phyloP scores from a whole-genome alignment of 2,888 invertebrate species.

The Argyresthia albistria region DNA sequence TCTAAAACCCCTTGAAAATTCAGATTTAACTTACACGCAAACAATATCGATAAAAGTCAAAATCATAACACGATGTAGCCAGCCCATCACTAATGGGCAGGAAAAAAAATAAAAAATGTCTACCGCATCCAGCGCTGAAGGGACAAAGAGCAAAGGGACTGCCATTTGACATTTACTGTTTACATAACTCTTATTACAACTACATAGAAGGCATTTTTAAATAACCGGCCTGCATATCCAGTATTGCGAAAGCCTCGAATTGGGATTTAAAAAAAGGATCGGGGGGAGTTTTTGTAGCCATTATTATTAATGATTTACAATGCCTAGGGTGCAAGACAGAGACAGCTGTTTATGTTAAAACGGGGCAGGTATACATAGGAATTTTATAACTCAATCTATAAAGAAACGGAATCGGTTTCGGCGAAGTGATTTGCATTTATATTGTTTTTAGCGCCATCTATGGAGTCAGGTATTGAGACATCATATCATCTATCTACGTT shows the following conservation, averaged over 20 bases:
- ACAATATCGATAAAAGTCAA: too few relatives aligned
- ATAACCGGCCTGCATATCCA: not conserved
- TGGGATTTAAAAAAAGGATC: not conserved
- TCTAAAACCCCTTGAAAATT: too few relatives aligned
- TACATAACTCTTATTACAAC: not conserved
- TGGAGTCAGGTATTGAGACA: not conserved
- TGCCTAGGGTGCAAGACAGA: slow-evolving; percentile 1
- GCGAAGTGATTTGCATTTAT: not conserved
- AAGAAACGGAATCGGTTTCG: not conserved
- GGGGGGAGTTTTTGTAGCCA: slow-evolving; percentile 6
- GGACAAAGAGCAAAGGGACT: slow-evolving; percentile 8
- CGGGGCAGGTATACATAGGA: not conserved
- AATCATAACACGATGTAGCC: not conserved
- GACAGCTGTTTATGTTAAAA: not conserved
- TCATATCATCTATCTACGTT: too few relatives aligned
- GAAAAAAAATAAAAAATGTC: slow-evolving; percentile 9
- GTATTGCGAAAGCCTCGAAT: not conserved
- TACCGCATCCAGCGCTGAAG: slow-evolving; percentile 2
- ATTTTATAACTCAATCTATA: slow-evolving; percentile 3
- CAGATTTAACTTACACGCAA: too few relatives aligned
- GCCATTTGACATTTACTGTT: slow-evolving; percentile 12
- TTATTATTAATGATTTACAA: slow-evolving; percentile 8
- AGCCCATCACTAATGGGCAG: not conserved
- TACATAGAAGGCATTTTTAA: slow-evolving; percentile 1
- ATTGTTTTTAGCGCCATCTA: not conserved